phyloP scores from a whole-genome alignment of 2,797 vertebrate species.

The Huso huso region DNA sequence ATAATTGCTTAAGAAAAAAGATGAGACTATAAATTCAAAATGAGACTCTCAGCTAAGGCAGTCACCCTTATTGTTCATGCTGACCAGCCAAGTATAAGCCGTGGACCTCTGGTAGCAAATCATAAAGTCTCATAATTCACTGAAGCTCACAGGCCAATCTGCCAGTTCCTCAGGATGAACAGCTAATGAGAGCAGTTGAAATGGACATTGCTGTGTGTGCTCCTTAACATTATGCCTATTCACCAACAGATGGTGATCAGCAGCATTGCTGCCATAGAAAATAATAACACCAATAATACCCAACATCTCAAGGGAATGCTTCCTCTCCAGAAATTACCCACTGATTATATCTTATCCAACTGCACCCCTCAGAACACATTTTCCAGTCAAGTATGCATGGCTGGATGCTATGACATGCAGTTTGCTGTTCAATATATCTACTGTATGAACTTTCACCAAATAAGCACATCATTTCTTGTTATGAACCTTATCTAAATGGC shows the following conservation, averaged over 20 bases:
- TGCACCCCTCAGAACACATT: background rate
- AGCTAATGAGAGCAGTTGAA: background rate
- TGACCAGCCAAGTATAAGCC: too few species aligned
- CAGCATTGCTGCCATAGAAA: background rate
- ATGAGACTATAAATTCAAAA: too few species aligned
- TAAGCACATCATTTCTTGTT: background rate
- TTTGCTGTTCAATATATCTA: background rate
- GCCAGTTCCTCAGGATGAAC: background rate
- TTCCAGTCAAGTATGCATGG: background rate
- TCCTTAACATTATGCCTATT: background rate
- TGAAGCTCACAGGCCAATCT: background rate
- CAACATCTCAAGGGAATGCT: background rate
- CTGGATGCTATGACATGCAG: background rate
- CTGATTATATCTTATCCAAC: background rate
- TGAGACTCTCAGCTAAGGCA: too few species aligned
- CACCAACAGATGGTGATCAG: constrained; percentile 2
- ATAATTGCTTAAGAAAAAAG: too few species aligned
- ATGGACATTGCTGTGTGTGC: too few species aligned
- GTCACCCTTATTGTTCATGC: too few species aligned
- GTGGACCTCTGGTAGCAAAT: too few species aligned
- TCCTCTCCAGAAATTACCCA: background rate
- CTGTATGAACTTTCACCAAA: constrained; percentile 2
- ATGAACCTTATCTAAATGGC: background rate
- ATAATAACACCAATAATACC: background rate
- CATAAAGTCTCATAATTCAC: background rate